A percentile compares a stretch with the other conserved stretches of the same genome.
These are phyloP conservation scores for Triplophysa dalaica DNA, from an alignment of 2,113 vertebrate genomes.

Conservation along the genomic window DNA sequence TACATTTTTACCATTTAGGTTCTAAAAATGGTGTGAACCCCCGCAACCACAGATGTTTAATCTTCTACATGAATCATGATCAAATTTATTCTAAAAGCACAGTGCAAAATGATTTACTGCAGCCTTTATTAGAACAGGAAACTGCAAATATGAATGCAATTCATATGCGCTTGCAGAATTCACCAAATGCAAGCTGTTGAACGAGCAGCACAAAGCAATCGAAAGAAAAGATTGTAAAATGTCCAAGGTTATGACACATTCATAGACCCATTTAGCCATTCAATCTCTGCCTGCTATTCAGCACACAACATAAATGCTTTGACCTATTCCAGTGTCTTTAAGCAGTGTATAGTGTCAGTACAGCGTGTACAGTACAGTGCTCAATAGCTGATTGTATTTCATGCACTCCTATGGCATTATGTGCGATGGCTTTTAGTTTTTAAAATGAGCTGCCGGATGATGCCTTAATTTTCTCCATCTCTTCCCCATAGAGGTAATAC, in stretches of 20 bases:
- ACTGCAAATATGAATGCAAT: constrained; percentile 44
- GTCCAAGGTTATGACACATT: constrained; percentile 33
- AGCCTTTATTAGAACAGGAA: constrained; percentile 14
- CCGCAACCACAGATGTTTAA: neutral
- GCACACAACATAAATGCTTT: constrained; percentile 32
- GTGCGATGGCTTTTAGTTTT: neutral
- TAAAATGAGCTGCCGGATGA: neutral
- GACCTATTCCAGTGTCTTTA: constrained; percentile 24
- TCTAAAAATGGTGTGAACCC: neutral
- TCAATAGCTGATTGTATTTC: neutral
- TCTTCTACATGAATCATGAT: neutral
- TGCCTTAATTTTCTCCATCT: neutral
- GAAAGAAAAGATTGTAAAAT: constrained; percentile 36
- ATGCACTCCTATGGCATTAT: neutral
- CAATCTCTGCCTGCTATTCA: constrained; percentile 37
- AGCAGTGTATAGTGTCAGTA: neutral
- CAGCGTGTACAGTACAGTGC: constrained; percentile 1
- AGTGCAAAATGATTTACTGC: neutral
- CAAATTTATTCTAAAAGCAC: neutral
- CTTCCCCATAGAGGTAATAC: neutral
- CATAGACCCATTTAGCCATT: constrained; percentile 37
- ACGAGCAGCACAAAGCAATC: constrained; percentile 26
- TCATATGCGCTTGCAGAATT: constrained; percentile 35
- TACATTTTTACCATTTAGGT: neutral
- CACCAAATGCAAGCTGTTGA: constrained; percentile 41